These are phyloP conservation scores for Oryzias javanicus DNA, from an alignment of 2,113 vertebrate species.

Conservation along the genomic window DNA sequence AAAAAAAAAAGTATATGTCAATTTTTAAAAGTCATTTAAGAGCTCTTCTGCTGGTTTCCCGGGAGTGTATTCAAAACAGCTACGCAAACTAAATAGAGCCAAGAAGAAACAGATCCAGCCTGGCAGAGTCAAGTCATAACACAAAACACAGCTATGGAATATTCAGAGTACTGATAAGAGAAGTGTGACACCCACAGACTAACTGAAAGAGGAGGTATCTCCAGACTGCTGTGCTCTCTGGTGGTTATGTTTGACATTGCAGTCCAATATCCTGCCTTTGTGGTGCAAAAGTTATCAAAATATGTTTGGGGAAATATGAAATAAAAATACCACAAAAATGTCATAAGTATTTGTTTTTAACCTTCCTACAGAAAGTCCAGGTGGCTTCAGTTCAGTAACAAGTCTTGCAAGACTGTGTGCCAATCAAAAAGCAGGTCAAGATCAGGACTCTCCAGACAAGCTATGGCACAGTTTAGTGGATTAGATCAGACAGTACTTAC, in stretches of 20 bases:
- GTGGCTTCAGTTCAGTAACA: constrained; percentile 23
- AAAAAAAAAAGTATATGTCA: too few species aligned
- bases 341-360: not conserved
- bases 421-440: constrained; percentile 64
- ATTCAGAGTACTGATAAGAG: constrained; percentile 38
- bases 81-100: not conserved
- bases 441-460: constrained; percentile 44
- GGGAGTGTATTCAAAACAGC: constrained; percentile 4
- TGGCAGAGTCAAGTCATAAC: constrained; percentile 19
- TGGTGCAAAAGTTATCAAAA: not conserved
- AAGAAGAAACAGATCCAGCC: not conserved
- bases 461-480: constrained; percentile 51
- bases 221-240: constrained; percentile 53
- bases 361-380: constrained; percentile 36
- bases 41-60: not conserved
- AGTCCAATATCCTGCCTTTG: not conserved
- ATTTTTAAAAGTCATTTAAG: not conserved
- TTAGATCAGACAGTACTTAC: constrained; percentile 43
- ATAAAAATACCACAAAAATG: not conserved
- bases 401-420: constrained; percentile 23
- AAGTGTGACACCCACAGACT: constrained; percentile 9
- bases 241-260: constrained; percentile 45
- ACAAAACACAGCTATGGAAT: constrained; percentile 7
- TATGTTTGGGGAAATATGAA: not conserved
- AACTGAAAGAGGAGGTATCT: constrained; percentile 19